phyloP scores from a whole-genome alignment of 2,888 invertebrate genomes.

The Hylaea fasciaria region DNA sequence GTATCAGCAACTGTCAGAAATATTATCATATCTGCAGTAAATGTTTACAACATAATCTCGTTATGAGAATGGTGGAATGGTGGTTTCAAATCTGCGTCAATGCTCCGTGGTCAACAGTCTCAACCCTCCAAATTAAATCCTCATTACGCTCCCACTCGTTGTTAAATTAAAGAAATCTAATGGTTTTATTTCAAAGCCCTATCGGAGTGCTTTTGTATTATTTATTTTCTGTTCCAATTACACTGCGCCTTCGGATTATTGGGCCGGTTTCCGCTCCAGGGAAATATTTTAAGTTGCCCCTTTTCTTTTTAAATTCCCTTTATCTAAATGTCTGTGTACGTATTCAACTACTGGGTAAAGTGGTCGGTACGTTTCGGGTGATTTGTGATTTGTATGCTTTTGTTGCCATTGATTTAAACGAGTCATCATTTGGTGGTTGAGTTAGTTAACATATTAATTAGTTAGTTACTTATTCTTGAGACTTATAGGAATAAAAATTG shows the following conservation, averaged over 20 bases:
- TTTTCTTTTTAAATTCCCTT: conserved; percentile 22
- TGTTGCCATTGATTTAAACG: not conserved
- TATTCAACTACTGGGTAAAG: not conserved
- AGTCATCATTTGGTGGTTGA: no score
- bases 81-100: no score
- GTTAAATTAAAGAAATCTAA: conserved; percentile 33
- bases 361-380: not conserved
- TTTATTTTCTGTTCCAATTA: conserved; percentile 32
- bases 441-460: no score
- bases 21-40: no score
- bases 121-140: no score
- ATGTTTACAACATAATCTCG: no score
- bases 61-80: no score
- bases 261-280: conserved; percentile 7
- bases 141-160: not conserved
- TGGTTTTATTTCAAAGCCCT: conserved; percentile 29
- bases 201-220: conserved; percentile 27
- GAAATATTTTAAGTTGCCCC: conserved; percentile 21
- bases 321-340: conserved; percentile 17
- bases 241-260: conserved; percentile 1
- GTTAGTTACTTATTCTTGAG: no score
- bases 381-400: not conserved
- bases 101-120: no score
- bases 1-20: no score
- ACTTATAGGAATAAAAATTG: no score